Base-by-base conservation (phyloP, 2,888 invertebrate species). In the Latrodectus elegans region DNA sequence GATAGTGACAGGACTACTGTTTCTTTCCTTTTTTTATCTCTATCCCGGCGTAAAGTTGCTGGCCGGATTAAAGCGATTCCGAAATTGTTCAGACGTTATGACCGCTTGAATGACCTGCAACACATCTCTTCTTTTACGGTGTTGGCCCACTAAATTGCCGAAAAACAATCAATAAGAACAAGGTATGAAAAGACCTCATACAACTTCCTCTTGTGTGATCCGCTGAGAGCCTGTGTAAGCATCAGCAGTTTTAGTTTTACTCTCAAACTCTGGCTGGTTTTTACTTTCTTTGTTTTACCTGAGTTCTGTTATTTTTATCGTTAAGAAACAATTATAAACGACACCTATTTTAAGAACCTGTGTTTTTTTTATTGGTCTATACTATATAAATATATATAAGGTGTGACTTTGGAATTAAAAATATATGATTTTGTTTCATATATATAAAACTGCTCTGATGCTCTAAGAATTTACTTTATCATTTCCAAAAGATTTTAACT, bases 71-170 rank as follows among this genome's bases (percentile, higher is more conserved):
- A 84, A 84, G 84, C 53, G 77, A 77, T 84, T 64, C 77, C 72
- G 71, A 84, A 84, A 84, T 84, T 77, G 84, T 84, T 65, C 77
- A 67, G 38, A 49, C 72, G 77, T 84, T 84, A 84, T 84, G 84
- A 73, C 74, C 84, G 65, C 17, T 74, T 72, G 15, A 65, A 75
- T n/a, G 60, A 53, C 65, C 65, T 70, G 26, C 52, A 38, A 38
- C 60, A 64, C 22, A 17, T 26, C 51, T 60, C 17, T 71, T 76
- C 55, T 73, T 72, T 76, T 65, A 77, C 64, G 72, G 77, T 17
- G 22, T 49, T n/a, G 52, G 14, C 55, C 60, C 60, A 64, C 72
- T 77, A 78, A 84, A 78, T 71, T 77, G 64, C 84, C 72, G 38
- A 65, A 55, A 78, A 84, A 84, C 84, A 84, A 22, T 22, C 22